A percentile compares a stretch with the other conserved stretches of the same genome.
Conservation (phyloP, 2,113 vertebrate genomes). For the Todiramphus chloris region DNA sequence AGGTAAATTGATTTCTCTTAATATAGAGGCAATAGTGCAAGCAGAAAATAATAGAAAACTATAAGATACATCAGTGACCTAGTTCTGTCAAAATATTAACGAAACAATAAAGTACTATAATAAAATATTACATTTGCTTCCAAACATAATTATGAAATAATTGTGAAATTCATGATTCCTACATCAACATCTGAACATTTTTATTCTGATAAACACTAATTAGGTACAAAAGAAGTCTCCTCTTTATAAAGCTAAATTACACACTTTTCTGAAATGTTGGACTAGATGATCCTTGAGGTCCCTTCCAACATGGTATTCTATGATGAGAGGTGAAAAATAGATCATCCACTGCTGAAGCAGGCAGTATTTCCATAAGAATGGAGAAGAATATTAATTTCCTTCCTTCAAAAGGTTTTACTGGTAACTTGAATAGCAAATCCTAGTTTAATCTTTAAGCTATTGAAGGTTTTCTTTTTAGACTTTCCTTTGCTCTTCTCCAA, state of each 20-base stretch:
- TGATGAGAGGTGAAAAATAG: not conserved
- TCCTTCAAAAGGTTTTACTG: not conserved
- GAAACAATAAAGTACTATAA: not conserved
- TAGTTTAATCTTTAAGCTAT: not conserved
- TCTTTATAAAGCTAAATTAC: not conserved
- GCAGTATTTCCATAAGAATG: not conserved
- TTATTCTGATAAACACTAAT: not conserved
- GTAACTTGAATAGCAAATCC: not conserved
- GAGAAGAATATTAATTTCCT: not conserved
- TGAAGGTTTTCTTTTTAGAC: not conserved
- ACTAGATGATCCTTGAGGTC: too few species aligned
- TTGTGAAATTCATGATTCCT: not conserved
- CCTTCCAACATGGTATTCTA: too few species aligned
- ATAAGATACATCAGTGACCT: not conserved
- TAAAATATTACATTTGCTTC: not conserved
- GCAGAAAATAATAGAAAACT: not conserved
- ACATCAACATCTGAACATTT: fast-evolving
- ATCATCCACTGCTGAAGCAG: not conserved
- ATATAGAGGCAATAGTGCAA: not conserved
- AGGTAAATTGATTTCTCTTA: not conserved
- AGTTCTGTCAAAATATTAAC: not conserved
- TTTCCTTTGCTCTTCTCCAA: not conserved
- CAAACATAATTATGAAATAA: not conserved
- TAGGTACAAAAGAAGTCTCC: not conserved
- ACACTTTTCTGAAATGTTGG: not conserved